Evolutionary conservation across 2,888 invertebrate species (phyloP).

Genomic region (Spodoptera picta): DNA sequence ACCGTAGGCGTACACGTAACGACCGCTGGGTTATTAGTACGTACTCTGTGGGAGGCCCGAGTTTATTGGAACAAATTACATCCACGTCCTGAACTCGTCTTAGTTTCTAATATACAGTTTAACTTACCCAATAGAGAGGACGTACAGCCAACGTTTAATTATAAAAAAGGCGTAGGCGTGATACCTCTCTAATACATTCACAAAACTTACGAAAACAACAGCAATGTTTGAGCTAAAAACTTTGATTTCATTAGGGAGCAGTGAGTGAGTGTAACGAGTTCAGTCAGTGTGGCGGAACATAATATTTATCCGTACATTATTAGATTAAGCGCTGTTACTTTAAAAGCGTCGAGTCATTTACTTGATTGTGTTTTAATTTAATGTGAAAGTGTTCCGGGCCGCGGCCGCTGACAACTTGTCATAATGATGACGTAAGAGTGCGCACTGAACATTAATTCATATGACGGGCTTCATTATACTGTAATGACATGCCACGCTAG

Average conservation of each 20-base stretch:
- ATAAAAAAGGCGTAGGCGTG: too few relatives aligned
- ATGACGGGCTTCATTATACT: constrained; percentile 36
- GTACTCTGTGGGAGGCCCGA: constrained; percentile 1
- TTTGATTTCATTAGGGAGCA: constrained; percentile 33
- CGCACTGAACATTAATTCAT: constrained; percentile 38
- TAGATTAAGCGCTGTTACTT: constrained; percentile 39
- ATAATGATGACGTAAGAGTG: constrained; percentile 41
- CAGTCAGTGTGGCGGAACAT: constrained; percentile 1
- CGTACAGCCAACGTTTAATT: too few relatives aligned
- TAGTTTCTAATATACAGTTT: too few relatives aligned
- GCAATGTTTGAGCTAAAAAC: constrained; percentile 10
- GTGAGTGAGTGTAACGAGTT: constrained; percentile 13
- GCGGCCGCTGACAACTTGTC: constrained; percentile 35
- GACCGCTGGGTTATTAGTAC: constrained; percentile 18
- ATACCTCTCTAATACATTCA: too few relatives aligned
- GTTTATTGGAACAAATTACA: not conserved
- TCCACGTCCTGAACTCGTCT: not conserved
- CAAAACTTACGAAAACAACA: constrained; percentile 6
- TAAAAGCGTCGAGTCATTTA: constrained; percentile 45
- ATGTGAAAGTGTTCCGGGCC: constrained; percentile 16
- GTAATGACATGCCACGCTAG: constrained; percentile 24
- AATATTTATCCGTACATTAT: constrained; percentile 26
- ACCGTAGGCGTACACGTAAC: constrained; percentile 11
- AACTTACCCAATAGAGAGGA: too few relatives aligned
- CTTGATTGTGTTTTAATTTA: constrained; percentile 44